Evolutionary conservation across 2,888 invertebrate species (phyloP).

Genomic region (Muschampia plurimacula): DNA sequence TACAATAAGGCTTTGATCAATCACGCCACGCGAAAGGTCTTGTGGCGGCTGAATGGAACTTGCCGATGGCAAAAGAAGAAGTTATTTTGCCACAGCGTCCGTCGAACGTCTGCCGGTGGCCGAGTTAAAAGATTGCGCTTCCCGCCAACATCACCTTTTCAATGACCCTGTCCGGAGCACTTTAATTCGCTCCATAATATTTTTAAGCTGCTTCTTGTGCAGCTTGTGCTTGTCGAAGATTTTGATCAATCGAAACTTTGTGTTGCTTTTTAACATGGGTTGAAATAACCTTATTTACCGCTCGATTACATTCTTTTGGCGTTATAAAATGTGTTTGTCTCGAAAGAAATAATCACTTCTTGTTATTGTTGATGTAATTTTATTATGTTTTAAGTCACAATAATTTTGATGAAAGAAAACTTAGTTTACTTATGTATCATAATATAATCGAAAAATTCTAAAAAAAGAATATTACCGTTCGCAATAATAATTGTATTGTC

Average conservation of each 20-base stretch:
- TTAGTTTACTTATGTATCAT: too few species aligned
- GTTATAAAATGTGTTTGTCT: neutral
- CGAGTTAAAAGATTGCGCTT: constrained; percentile 70
- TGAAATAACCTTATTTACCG: neutral
- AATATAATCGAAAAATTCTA: too few species aligned
- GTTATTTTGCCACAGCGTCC: constrained; percentile 73
- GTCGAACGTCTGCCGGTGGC: constrained; percentile 63
- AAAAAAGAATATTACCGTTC: neutral
- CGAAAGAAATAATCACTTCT: too few species aligned
- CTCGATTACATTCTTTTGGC: neutral
- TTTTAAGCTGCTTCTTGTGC: constrained; percentile 41
- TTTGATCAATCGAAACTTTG: constrained; percentile 6
- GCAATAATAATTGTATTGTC: constrained; percentile 24
- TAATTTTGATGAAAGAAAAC: too few species aligned
- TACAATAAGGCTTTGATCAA: constrained; percentile 79
- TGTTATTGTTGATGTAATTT: neutral
- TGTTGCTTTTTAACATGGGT: neutral
- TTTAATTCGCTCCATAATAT: constrained; percentile 40
- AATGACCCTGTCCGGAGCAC: constrained; percentile 57
- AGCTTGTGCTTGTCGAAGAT: neutral
- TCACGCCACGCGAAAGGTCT: constrained; percentile 78
- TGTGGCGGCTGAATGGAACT: constrained; percentile 74
- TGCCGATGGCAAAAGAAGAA: constrained; percentile 60
- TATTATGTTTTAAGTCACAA: neutral
- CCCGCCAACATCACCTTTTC: constrained; percentile 67